Base-by-base conservation (phyloP, 37 sponge, comb jelly and placozoan genomes). In the Haliclona indistincta region DNA sequence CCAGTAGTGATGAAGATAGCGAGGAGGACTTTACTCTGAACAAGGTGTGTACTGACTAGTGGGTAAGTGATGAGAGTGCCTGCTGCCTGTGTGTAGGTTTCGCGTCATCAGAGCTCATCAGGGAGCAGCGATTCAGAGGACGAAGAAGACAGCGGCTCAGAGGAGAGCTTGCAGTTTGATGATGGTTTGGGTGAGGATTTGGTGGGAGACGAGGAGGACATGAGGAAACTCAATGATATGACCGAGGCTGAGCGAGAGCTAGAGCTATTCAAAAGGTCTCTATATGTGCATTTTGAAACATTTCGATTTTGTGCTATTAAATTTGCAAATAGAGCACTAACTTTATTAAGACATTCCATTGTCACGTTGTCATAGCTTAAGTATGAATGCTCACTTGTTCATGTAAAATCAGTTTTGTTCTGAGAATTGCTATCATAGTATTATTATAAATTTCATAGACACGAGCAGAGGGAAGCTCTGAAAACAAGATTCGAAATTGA, bases 211-310 rank as follows among this genome's bases (percentile, higher is more conserved):
- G 85, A 86, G 23, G 89, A 91, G 30, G 99, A 97, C 52, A 44
- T 90, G 68, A 76, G 44, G 38, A 84, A 64, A 73, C 65, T 97
- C 38, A 72, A 70, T 34, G 63, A 67, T 26, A 94, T 97, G 95
- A 97, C 90, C 28, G 99, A 97, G 60, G 88, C 83, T 25, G 99
- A 97, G 80, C 77, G 99, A 45, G 99, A 97, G 65, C 77, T 74
- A 44, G 99, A 95, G 71, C 70, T 97, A 65, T 94, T 82, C 42
- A 84, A 84, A n/a, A 83, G 97, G 76, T 80, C 7, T 47, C 13
- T 47, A 47, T 13, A 47, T 58, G 60, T 58, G 60, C 6, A 25
- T 58, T 58, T 58, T 58, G 60, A n/a, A 8, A 58, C 28, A 58
- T 13, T 17, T 47, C 13, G 8, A 47, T 13, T 47, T 47, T n/a